phyloP scores from a whole-genome alignment of 2,888 invertebrate genomes.

The Xestoiulus laeticollis region DNA sequence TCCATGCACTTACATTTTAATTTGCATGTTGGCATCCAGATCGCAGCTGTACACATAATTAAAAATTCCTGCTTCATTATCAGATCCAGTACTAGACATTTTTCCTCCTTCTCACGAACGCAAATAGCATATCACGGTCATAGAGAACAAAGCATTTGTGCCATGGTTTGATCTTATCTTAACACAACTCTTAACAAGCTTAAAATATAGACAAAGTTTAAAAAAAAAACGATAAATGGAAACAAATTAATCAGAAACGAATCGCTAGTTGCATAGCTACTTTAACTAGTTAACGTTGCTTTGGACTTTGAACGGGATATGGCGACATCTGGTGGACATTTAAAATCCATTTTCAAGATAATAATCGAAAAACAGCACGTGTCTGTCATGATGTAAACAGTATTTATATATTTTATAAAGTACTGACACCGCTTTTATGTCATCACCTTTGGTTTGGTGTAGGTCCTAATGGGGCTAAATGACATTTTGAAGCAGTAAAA shows the following conservation, averaged over 20 bases:
- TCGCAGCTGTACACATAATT: conserved; percentile 83
- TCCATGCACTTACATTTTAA: conserved; percentile 82
- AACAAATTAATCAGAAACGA: not conserved
- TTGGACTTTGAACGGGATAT: not conserved
- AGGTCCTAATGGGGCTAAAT: not conserved
- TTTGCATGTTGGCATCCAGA: conserved; percentile 84
- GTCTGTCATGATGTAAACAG: not conserved
- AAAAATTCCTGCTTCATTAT: conserved; percentile 57
- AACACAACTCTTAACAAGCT: not conserved
- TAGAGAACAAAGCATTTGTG: not conserved
- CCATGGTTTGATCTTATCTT: not conserved
- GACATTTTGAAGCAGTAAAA: not conserved
- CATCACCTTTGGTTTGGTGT: not conserved
- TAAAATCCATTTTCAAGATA: not conserved
- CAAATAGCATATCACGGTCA: not conserved
- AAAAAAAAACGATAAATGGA: not conserved
- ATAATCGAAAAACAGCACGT: not conserved
- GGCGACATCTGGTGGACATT: not conserved
- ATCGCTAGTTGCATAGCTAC: not conserved
- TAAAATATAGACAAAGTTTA: not conserved
- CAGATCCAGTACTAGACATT: conserved; percentile 42
- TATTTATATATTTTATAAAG: not conserved
- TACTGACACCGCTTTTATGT: not conserved
- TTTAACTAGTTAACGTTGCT: not conserved
- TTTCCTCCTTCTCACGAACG: conserved; percentile 4